Conservation (phyloP, 2,888 invertebrate genomes). For the Luperina testacea region DNA sequence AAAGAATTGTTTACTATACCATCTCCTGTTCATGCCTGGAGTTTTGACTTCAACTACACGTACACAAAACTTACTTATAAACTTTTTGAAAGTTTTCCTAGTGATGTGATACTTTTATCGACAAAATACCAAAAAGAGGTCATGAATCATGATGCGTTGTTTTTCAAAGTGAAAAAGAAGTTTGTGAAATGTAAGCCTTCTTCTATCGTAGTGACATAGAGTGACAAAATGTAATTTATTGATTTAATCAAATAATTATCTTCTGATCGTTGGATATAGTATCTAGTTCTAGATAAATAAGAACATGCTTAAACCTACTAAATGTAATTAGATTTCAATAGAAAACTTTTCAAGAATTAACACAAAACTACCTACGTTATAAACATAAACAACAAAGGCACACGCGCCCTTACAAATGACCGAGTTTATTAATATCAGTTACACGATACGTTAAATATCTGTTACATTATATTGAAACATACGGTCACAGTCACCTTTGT, state of each 20-base stretch:
- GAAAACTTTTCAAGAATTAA: not conserved
- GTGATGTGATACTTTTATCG: constrained; percentile 53
- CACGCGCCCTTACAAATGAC: constrained; percentile 34
- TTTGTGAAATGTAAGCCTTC: not conserved
- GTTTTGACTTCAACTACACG: constrained; percentile 60
- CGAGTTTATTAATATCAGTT: constrained; percentile 59
- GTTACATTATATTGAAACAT: constrained; percentile 56
- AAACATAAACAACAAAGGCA: constrained; percentile 16
- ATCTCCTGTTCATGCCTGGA: constrained; percentile 70
- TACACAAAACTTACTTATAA: constrained; percentile 51
- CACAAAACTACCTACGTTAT: not conserved
- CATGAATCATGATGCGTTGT: not conserved
- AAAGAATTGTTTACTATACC: constrained; percentile 82
- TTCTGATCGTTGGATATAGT: constrained; percentile 1
- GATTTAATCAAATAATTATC: not conserved
- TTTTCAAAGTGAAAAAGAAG: constrained; percentile 13
- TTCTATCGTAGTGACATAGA: not conserved
- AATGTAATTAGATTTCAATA: not conserved
- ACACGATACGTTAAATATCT: constrained; percentile 55
- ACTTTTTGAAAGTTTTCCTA: constrained; percentile 46
- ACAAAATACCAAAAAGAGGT: constrained; percentile 1
- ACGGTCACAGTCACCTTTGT: constrained; percentile 55
- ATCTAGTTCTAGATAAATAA: not conserved
- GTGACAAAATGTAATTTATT: not conserved
- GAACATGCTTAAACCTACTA: not conserved